phyloP scores from a whole-genome alignment of 2,888 invertebrate genomes.

The Oconnorella tubifera region DNA sequence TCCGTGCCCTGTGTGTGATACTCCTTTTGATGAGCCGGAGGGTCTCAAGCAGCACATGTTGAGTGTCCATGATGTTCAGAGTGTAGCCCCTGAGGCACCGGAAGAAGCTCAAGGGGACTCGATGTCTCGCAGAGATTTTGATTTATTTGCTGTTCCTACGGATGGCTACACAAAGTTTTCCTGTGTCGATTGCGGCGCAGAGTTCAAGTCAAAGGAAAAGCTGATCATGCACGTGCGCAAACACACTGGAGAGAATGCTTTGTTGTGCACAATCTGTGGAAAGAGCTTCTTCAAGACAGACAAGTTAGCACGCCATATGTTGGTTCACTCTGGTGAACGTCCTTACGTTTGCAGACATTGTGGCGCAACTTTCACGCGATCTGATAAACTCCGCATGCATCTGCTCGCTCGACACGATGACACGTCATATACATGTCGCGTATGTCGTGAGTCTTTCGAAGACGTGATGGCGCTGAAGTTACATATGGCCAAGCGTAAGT shows the following conservation, averaged over 20 bases:
- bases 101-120: background rate
- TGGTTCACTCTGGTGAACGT: slow-evolving; percentile 2
- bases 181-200: slow-evolving; percentile 4
- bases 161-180: background rate
- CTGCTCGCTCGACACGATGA: background rate
- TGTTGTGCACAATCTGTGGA: slow-evolving; percentile 7
- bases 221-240: slow-evolving; percentile 11
- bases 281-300: slow-evolving; percentile 12
- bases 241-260: slow-evolving; percentile 9
- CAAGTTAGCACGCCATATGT: slow-evolving; percentile 4
- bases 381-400: background rate
- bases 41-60: background rate
- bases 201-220: slow-evolving; percentile 1
- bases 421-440: background rate
- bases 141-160: background rate
- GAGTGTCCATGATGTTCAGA: slow-evolving; percentile 2
- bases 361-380: slow-evolving; percentile 1
- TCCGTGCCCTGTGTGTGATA: slow-evolving; percentile 2
- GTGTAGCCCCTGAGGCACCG: background rate
- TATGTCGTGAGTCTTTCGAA: slow-evolving; percentile 2
- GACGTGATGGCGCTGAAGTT: background rate
- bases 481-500: background rate
- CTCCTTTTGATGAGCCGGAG: background rate
- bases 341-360: slow-evolving; percentile 4
- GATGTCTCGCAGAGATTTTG: background rate